Percentiles rank a stretch among this genome's conserved stretches.
These are phyloP conservation scores for Hydrochoerus hydrochaeris DNA, from an alignment of 2,113 vertebrate genomes.

Conservation along the genomic window DNA sequence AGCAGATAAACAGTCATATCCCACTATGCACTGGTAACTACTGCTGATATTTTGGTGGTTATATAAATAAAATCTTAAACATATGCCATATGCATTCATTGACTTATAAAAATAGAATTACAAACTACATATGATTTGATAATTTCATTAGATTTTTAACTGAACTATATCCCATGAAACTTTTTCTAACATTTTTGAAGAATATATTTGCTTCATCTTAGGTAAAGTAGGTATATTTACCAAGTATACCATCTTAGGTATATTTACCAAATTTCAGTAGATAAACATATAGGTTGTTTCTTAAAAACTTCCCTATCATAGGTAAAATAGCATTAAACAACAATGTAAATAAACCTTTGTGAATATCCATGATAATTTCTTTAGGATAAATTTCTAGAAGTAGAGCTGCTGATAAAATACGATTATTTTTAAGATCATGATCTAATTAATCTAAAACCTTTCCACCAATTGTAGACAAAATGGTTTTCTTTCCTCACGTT, in stretches of 20 bases:
- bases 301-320: constrained; percentile 7
- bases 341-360: neutral
- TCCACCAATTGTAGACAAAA: neutral
- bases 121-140: neutral
- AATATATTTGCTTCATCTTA: neutral
- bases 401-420: neutral
- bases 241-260: too few species aligned
- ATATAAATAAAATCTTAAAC: neutral
- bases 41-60: neutral
- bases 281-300: neutral
- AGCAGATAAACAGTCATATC: neutral
- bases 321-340: neutral
- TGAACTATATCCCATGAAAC: neutral
- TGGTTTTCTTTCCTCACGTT: neutral
- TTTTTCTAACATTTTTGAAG: constrained; percentile 10
- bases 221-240: neutral
- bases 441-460: neutral
- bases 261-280: constrained; percentile 1
- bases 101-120: constrained; percentile 18
- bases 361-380: neutral
- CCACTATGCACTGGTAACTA: neutral
- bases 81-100: neutral
- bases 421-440: neutral
- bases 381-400: constrained; percentile 8
- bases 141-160: neutral